phyloP scores from a whole-genome alignment of 2,113 vertebrate genomes.

The Gadus chalcogrammus region DNA sequence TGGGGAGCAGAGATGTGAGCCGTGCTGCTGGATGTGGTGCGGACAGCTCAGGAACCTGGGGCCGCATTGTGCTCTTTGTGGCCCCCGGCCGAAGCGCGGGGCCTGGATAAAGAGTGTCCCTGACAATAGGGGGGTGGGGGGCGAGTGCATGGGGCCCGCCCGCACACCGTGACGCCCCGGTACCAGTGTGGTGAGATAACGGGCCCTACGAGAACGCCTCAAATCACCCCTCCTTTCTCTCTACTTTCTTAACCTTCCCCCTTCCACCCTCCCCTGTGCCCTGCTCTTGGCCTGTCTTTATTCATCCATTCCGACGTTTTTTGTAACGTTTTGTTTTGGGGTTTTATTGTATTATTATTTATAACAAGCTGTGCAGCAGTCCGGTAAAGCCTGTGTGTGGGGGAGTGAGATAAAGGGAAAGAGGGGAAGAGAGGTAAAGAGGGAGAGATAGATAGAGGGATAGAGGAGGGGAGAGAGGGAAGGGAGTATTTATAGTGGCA shows the following conservation, averaged over 20 bases:
- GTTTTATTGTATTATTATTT: neutral
- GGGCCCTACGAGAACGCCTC: slow-evolving; percentile 55
- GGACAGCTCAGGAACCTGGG: slow-evolving; percentile 46
- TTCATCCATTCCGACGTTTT: slow-evolving; percentile 19
- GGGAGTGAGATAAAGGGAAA: slow-evolving; percentile 56
- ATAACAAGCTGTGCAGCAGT: slow-evolving; percentile 45
- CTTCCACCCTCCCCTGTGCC: slow-evolving; percentile 31
- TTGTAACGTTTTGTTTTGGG: slow-evolving; percentile 3
- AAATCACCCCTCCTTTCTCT: slow-evolving; percentile 54
- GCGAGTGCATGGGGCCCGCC: slow-evolving; percentile 33
- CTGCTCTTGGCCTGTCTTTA: too few species aligned
- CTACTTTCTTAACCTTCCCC: slow-evolving; percentile 22
- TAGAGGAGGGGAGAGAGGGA: neutral
- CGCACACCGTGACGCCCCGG: slow-evolving; percentile 58
- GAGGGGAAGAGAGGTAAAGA: neutral
- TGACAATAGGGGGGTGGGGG: slow-evolving; percentile 32
- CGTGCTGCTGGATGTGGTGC: slow-evolving; percentile 14
- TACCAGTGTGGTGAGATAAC: slow-evolving; percentile 68
- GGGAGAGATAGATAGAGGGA: neutral
- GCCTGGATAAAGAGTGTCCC: slow-evolving; percentile 62
- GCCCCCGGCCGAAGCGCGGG: slow-evolving; percentile 43
- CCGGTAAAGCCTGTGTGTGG: slow-evolving; percentile 54
- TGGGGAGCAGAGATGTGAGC: too few species aligned
- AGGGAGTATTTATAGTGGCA: slow-evolving; percentile 26
- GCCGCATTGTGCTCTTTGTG: slow-evolving; percentile 55